These are phyloP conservation scores for Masnerella sp. DNA, from an alignment of 2,888 invertebrate genomes.

Conservation along the genomic window DNA sequence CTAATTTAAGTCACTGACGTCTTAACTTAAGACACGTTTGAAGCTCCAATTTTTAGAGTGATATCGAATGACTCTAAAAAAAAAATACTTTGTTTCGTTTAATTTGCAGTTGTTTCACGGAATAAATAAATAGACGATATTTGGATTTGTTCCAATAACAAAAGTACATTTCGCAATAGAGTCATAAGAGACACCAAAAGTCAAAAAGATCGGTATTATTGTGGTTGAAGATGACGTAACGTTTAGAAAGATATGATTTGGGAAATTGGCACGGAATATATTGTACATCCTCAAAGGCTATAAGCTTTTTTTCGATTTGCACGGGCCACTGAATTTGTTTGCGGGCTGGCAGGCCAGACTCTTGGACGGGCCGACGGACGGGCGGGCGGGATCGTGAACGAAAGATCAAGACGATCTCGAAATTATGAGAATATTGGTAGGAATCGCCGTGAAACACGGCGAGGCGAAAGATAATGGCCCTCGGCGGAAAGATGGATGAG, in stretches of 20 bases:
- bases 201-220: too few relatives aligned
- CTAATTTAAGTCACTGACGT: too few relatives aligned
- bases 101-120: too few relatives aligned
- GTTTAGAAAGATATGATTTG: constrained; percentile 7
- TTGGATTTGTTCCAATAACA: too few relatives aligned
- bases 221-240: constrained; percentile 9
- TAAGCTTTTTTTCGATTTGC: constrained; percentile 34
- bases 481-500: constrained; percentile 47
- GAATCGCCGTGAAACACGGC: constrained; percentile 43
- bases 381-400: constrained; percentile 32
- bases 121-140: too few relatives aligned
- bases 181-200: too few relatives aligned
- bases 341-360: constrained; percentile 17
- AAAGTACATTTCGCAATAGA: too few relatives aligned
- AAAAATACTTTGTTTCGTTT: too few relatives aligned
- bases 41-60: too few relatives aligned
- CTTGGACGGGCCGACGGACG: constrained; percentile 12
- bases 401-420: constrained; percentile 45
- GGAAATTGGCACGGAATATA: constrained; percentile 24
- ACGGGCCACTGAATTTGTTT: constrained; percentile 33
- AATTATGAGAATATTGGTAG: constrained; percentile 56
- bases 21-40: too few relatives aligned
- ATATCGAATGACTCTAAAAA: too few relatives aligned
- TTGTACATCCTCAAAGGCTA: constrained; percentile 12
- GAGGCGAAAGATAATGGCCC: constrained; percentile 51